Evolutionary conservation across 2,797 vertebrate genomes (phyloP), one percentile per base, ranked within the genome.

Genomic region (Neopelma chrysocephalum): DNA sequence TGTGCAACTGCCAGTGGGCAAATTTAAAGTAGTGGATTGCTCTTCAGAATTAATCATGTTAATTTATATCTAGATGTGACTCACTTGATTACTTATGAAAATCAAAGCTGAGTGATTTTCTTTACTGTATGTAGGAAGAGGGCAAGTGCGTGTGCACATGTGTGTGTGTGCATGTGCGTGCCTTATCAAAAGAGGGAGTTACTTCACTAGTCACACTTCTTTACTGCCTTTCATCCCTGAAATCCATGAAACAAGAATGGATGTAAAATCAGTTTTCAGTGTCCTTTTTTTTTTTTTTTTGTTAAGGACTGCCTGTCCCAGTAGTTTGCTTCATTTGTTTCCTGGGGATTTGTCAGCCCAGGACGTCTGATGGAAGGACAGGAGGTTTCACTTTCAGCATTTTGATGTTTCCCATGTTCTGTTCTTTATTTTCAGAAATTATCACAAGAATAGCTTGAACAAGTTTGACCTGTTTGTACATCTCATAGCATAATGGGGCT

Each of bases 1-100:
- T 72, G 32, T 53, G 75, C 71, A 87, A 68, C 57, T 80, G 89
- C 94, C 86, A 81, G 18, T 89, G 86, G 91, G 90, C 76, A 96
- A 90, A 89, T 93, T 95, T 87, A 84, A 95, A 96, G 93, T n/a
- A 95, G 76, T 72, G 69, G 51, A 80, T 96, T 92, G 73, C 77
- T 94, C 54, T 92, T 97, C 86, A 69, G 79, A 92, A 66, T 78
- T 96, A 96, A 94, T 96, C 82, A 79, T 77, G 72, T 91, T 96
- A 95, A 96, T 97, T 94, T 95, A 90, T 96, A 88, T 87, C 90
- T 95, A 90, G 87, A 47, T 92, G 83, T 96, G 94, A 94, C 81
- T 95, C 77, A 57, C 75, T 88, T 95, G 86, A 85, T 96, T 90
- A 53, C 73, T 92, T 85, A 83, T 4, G 86, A 93, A 95, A 96